Conservation (phyloP, 2,113 vertebrate genomes). For the Pluvianellus socialis region DNA sequence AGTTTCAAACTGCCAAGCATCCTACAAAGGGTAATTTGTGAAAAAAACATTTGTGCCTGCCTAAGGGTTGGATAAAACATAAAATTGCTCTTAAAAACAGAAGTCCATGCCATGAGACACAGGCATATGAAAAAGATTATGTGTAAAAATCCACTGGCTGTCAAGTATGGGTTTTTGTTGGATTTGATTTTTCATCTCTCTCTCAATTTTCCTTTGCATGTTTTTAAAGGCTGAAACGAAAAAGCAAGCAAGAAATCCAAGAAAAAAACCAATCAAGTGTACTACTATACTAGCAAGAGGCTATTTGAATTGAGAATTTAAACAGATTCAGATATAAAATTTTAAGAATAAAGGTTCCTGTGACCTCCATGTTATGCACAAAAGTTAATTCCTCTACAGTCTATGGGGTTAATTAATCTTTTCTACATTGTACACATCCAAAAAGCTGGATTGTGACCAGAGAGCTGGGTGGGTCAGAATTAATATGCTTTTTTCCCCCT, state of each 20-base stretch:
- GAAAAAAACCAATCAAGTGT: not conserved
- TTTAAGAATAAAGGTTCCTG: not conserved
- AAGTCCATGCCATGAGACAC: not conserved
- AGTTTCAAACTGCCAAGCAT: not conserved
- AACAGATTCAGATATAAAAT: not conserved
- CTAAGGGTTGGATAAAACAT: not conserved
- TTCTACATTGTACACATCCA: not conserved
- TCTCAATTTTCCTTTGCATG: not conserved
- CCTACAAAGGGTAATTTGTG: slow-evolving; percentile 32
- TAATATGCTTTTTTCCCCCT: not conserved
- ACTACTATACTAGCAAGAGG: not conserved
- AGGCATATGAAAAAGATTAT: slow-evolving; percentile 10
- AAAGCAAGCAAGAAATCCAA: not conserved
- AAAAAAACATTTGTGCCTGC: slow-evolving; percentile 9
- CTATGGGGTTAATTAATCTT: not conserved
- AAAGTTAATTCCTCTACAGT: not conserved
- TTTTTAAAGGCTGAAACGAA: not conserved
- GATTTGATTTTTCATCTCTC: not conserved
- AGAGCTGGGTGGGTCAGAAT: not conserved
- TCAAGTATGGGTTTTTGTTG: not conserved
- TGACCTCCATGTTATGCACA: not conserved
- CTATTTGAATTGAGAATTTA: not conserved
- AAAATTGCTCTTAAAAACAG: not conserved
- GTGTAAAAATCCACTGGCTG: not conserved
- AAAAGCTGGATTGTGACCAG: not conserved